Evolutionary conservation across 1,140 invertebrate genomes (phyloP), one percentile per base, ranked within the genome.

Genomic region (Leptinotarsa lineolata): DNA sequence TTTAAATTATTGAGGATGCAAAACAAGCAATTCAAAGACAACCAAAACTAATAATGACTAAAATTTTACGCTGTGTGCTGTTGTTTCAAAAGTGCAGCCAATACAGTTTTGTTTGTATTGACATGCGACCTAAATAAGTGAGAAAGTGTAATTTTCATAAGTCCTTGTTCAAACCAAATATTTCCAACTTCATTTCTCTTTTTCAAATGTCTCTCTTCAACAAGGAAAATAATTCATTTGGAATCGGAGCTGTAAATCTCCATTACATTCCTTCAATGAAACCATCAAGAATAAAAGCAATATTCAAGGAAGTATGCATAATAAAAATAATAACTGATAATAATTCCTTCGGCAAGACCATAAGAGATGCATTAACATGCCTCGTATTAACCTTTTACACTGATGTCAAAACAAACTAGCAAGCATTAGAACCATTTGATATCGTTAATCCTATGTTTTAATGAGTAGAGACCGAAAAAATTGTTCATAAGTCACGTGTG

Each of bases 301-400:
- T 54, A 2, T n/a, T 18, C n/a, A 3, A n/a, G 2, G 48, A 54
- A 54, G 15, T 15, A 54, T 54, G 48, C n/a, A 4, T 54, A 54
- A 54, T 54, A n/a, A 54, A 54, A 54, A 54, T 54, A 54, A 54
- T 16, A n/a, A 54, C 16, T 16, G n/a, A 16, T n/a, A 5, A 13
- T 18, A 16, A 54, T 54, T 54, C 48, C 15, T 54, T 18, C 48
- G 4, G n/a, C n/a, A 54, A 54, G 6, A 39, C 48, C 16, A 54
- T 54, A 54, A 54, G 30, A 39, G 30, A 39, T 39, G 48, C 48
- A 54, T 65, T 24, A 22, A 30, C 24, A n/a, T 39, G 2, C 18
- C 24, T 22, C 15, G n/a, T 65, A 65, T 65, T 65, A 65, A 65
- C 63, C 8, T 65, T 65, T 65, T 65, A 21, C 8, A 21, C 39